Conservation (phyloP, 2,113 vertebrate genomes). For the Proterorhinus semilunaris region DNA sequence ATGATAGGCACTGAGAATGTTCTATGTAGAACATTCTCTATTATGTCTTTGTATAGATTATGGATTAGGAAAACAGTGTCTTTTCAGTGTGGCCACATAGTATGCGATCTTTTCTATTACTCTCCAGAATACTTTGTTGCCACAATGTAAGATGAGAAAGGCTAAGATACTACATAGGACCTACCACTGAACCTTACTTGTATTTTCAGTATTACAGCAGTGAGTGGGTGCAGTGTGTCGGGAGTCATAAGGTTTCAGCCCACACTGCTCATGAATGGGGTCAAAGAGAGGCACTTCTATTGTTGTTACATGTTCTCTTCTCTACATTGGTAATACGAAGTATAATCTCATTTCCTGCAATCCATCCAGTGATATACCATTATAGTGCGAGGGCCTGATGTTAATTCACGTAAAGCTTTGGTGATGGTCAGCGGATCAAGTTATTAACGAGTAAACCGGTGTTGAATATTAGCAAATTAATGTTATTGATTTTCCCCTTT, state of each 20-base stretch:
- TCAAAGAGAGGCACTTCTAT: conserved; percentile 37
- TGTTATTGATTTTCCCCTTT: background rate
- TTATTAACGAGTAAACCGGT: background rate
- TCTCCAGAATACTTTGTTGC: background rate
- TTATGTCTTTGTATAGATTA: too few species aligned
- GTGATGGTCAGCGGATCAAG: background rate
- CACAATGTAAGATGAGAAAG: background rate
- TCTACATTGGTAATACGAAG: conserved; percentile 40
- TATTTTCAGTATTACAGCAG: conserved; percentile 17
- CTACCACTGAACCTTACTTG: background rate
- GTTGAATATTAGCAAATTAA: background rate
- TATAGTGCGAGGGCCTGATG: background rate
- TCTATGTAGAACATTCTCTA: too few species aligned
- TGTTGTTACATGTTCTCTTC: conserved; percentile 24
- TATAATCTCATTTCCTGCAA: conserved; percentile 9
- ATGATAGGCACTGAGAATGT: too few species aligned
- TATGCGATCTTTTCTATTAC: too few species aligned
- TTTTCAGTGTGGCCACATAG: background rate
- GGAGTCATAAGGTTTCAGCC: conserved; percentile 36
- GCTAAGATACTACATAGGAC: background rate
- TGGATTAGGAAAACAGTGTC: too few species aligned
- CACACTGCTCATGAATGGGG: conserved; percentile 43
- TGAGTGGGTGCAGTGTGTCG: conserved; percentile 16
- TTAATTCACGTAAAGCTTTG: background rate
- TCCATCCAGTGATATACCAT: background rate